phyloP scores from a whole-genome alignment of 2,113 vertebrate species.

The Podarcis cretensis region DNA sequence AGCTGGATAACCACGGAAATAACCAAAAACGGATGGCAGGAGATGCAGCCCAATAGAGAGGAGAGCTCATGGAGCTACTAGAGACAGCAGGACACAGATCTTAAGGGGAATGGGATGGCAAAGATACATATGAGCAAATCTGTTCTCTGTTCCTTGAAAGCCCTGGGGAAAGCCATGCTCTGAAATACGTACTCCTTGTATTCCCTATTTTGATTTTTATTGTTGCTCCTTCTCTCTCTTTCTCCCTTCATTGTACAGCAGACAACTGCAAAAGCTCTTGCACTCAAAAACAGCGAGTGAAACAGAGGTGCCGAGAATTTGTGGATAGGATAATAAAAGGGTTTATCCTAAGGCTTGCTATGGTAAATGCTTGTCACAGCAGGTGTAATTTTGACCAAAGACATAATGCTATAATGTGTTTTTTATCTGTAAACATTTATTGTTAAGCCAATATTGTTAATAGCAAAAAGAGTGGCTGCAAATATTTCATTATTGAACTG shows the following conservation, averaged over 20 bases:
- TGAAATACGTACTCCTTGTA: neutral
- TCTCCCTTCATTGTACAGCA: neutral
- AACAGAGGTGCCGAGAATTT: neutral
- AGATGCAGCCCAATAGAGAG: slow-evolving; percentile 8
- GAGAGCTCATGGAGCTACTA: slow-evolving; percentile 9
- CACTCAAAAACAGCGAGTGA: neutral
- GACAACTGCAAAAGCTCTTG: neutral
- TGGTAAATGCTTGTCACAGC: neutral
- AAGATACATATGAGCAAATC: slow-evolving; percentile 20
- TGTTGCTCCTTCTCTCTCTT: neutral
- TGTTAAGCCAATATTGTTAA: neutral
- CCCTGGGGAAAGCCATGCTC: neutral
- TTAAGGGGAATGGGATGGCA: slow-evolving; percentile 7
- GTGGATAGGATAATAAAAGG: neutral
- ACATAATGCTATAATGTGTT: neutral
- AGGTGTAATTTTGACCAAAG: neutral
- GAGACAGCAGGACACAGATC: slow-evolving; percentile 21
- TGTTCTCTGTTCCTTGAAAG: slow-evolving; percentile 9
- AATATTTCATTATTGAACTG: neutral
- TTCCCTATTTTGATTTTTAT: neutral
- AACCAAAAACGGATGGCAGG: slow-evolving; percentile 8
- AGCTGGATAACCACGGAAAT: slow-evolving; percentile 13
- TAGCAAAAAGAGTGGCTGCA: neutral
- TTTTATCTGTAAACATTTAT: slow-evolving; percentile 2
- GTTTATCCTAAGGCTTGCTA: neutral